These are phyloP conservation scores for Planococcus citri DNA, from an alignment of 1,140 invertebrate species.

Conservation along the genomic window DNA sequence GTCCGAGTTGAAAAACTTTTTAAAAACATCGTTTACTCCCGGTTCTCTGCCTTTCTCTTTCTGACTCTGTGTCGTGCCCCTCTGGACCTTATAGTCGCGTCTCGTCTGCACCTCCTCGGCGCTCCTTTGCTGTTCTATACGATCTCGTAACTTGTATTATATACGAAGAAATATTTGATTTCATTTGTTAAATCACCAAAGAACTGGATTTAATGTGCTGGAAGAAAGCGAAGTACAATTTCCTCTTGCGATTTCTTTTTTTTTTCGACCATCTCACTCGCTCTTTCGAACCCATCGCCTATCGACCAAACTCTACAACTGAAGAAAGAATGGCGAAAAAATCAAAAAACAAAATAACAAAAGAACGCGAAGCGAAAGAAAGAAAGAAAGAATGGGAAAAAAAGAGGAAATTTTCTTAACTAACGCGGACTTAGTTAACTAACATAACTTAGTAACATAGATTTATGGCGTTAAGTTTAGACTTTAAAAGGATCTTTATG, in stretches of 20 bases:
- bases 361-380: neutral
- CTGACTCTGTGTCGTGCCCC: no score
- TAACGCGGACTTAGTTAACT: conserved; percentile 11
- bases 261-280: neutral
- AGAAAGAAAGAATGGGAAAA: neutral
- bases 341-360: conserved; percentile 9
- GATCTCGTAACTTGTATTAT: neutral
- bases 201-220: neutral
- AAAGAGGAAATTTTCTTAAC: conserved; percentile 11
- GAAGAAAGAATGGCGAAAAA: neutral
- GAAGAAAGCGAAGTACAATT: neutral
- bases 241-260: neutral
- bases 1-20: neutral
- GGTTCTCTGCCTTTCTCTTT: no score
- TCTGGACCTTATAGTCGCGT: no score
- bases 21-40: conserved; percentile 10
- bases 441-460: conserved; percentile 13
- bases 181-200: conserved; percentile 2
- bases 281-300: neutral
- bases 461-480: conserved; percentile 16
- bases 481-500: conserved; percentile 13
- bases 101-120: no score
- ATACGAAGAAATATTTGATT: neutral
- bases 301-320: neutral
- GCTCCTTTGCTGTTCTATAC: no score